These are phyloP conservation scores for Argyrosomus regius DNA, from an alignment of 2,797 vertebrate genomes.

Conservation along the genomic window DNA sequence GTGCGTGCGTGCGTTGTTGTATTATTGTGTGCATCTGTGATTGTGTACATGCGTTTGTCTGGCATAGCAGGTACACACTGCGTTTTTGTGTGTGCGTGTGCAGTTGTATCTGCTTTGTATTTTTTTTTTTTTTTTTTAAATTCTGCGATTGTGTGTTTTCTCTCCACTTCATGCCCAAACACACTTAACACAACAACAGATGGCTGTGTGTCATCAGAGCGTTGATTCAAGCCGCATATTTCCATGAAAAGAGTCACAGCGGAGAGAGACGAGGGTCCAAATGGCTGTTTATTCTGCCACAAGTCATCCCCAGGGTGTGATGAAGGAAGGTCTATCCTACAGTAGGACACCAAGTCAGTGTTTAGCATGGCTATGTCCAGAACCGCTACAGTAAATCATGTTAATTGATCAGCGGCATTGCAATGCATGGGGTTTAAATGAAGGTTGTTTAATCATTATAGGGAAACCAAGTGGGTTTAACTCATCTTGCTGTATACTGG, in stretches of 20 bases:
- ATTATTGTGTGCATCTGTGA: conserved; percentile 46
- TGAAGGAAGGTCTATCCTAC: conserved; percentile 82
- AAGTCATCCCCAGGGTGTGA: conserved; percentile 82
- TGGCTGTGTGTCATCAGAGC: conserved; percentile 86
- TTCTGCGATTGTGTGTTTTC: conserved; percentile 70
- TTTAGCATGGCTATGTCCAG: conserved; percentile 69
- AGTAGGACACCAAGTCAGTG: conserved; percentile 77
- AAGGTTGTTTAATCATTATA: conserved; percentile 82
- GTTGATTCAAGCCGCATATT: conserved; percentile 85
- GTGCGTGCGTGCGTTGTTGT: conserved; percentile 29
- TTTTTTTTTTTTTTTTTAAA: conserved; percentile 10
- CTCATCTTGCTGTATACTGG: conserved; percentile 61
- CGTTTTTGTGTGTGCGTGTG: neutral
- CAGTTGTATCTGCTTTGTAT: conserved; percentile 56
- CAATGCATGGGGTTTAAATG: conserved; percentile 79
- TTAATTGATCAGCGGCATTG: conserved; percentile 81
- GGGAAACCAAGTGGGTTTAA: conserved; percentile 65
- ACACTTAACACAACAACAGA: conserved; percentile 87
- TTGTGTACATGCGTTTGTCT: conserved; percentile 40
- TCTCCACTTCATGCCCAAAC: conserved; percentile 80
- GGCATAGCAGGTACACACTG: conserved; percentile 32
- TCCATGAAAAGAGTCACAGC: conserved; percentile 81
- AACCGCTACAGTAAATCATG: conserved; percentile 77
- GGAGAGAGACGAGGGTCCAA: conserved; percentile 82
- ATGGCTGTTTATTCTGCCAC: conserved; percentile 85